These are phyloP conservation scores for Chiloscyllium punctatum DNA, from an alignment of 2,797 vertebrate genomes.

Conservation along the genomic window DNA sequence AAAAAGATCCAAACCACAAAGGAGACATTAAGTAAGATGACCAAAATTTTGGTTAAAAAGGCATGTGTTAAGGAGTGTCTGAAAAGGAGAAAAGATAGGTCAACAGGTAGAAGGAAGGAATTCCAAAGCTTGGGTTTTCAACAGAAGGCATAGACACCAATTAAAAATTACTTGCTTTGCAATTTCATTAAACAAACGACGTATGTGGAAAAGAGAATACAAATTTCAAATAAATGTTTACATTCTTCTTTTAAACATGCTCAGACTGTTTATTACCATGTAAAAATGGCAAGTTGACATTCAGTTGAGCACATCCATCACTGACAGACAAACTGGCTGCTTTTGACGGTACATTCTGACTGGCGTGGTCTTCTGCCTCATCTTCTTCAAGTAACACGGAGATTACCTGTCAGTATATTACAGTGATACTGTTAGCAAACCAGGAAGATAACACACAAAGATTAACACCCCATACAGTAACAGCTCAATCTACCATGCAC, in stretches of 20 bases:
- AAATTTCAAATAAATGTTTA: neutral
- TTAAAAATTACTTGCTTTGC: neutral
- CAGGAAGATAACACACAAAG: neutral
- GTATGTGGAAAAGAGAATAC: neutral
- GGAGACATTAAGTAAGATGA: neutral
- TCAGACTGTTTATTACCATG: conserved; percentile 59
- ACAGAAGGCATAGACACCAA: neutral
- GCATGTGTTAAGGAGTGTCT: neutral
- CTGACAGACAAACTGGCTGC: conserved; percentile 68
- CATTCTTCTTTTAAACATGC: neutral
- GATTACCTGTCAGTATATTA: conserved; percentile 68
- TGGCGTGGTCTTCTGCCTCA: conserved; percentile 60
- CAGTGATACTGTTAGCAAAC: neutral
- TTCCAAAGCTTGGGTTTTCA: neutral
- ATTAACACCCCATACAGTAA: neutral
- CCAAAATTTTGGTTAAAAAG: neutral
- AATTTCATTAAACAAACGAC: neutral
- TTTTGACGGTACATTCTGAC: conserved; percentile 54
- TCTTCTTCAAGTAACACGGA: conserved; percentile 84
- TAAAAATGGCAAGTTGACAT: conserved; percentile 78
- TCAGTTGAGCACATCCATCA: conserved; percentile 73
- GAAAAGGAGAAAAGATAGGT: neutral
- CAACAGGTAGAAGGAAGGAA: neutral
- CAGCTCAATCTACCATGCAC: neutral
- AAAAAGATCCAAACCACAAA: neutral